phyloP scores from a whole-genome alignment of 2,797 vertebrate genomes.

The Sparidentex hasta region DNA sequence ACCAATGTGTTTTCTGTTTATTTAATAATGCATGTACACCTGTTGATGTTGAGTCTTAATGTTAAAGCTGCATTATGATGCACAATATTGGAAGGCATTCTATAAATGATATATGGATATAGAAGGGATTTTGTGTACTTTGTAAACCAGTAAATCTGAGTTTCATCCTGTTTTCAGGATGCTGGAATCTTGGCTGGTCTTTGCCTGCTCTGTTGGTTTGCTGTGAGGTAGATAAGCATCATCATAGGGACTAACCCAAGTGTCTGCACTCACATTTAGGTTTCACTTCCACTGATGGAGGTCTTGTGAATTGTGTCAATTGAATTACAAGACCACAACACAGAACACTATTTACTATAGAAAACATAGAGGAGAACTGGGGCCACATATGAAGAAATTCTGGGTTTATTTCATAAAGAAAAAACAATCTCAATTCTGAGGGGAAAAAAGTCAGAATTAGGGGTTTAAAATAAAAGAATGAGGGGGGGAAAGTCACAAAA shows the following conservation, averaged over 20 bases:
- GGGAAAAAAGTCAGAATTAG: no score
- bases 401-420: no score
- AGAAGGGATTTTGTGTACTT: slow-evolving; percentile 83
- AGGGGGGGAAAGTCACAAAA: no score
- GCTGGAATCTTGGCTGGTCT: slow-evolving; percentile 49
- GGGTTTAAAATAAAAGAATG: no score
- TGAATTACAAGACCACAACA: not conserved
- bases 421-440: no score
- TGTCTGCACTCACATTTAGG: not conserved
- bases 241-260: not conserved
- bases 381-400: no score
- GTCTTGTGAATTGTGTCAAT: not conserved
- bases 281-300: not conserved
- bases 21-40: slow-evolving; percentile 93
- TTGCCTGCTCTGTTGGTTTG: slow-evolving; percentile 27
- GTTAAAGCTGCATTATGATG: slow-evolving; percentile 79
- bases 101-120: slow-evolving; percentile 79
- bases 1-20: slow-evolving; percentile 81
- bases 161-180: slow-evolving; percentile 84
- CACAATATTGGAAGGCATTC: slow-evolving; percentile 71
- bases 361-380: no score
- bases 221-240: not conserved
- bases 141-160: slow-evolving; percentile 85
- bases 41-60: slow-evolving; percentile 86
- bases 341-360: no score